phyloP scores from a whole-genome alignment of 2,113 vertebrate species.

The Callipepla californica region DNA sequence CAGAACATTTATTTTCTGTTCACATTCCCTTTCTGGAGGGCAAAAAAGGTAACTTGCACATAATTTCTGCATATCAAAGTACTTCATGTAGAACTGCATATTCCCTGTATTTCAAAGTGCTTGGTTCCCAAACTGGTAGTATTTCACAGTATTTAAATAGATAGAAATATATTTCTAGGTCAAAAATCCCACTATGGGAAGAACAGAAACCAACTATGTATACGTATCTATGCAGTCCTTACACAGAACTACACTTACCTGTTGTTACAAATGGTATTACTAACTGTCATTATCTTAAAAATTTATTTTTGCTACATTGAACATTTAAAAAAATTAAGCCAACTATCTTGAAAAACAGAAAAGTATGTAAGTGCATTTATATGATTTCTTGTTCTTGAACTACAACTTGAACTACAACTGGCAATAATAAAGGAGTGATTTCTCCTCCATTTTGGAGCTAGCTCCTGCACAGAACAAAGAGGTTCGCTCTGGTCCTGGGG shows the following conservation, averaged over 20 bases:
- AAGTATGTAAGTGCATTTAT: background rate
- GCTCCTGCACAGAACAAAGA: background rate
- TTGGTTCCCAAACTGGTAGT: background rate
- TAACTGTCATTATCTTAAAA: background rate
- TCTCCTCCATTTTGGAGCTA: background rate
- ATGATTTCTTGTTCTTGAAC: background rate
- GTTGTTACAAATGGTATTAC: background rate
- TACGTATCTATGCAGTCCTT: background rate
- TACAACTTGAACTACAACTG: background rate
- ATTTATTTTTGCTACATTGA: background rate
- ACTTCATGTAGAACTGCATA: background rate
- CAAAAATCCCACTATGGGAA: background rate
- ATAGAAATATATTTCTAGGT: background rate
- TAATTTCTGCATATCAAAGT: background rate
- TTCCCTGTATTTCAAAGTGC: background rate
- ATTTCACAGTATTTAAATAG: background rate
- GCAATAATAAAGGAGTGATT: background rate
- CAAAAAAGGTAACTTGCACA: background rate
- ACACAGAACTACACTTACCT: background rate
- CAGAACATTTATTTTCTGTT: background rate
- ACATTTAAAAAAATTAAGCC: fast-evolving
- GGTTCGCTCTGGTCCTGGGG: fast-evolving
- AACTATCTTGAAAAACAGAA: background rate
- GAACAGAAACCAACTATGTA: background rate
- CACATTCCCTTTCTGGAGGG: background rate